Base-by-base conservation (phyloP, 2,113 vertebrate species). In the Varanus komodoensis region DNA sequence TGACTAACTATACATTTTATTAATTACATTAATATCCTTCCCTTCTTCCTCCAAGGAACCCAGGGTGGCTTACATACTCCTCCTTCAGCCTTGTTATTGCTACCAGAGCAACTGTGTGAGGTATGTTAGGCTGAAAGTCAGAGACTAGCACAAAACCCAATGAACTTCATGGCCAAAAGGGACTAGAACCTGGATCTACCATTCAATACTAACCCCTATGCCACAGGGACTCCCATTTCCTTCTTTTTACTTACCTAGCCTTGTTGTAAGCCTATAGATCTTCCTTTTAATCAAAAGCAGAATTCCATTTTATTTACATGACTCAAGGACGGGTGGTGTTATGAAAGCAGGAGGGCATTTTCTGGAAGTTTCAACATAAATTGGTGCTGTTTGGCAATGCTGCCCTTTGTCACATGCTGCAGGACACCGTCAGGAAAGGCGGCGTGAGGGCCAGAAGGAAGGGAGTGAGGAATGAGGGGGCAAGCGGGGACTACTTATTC, bases 251-350 rank as follows among this genome's bases (percentile, higher is more conserved):
- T 89, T 82, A 50, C 52, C 69, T 61, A 82, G 50, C 32, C 6
- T 73, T 73, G 69, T 12, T 64, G 80, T 74, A 68, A 75, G 87
- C 38, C 52, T 89, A 38, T 52, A 34, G 68, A 21, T 50, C 74
- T 86, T 52, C 83, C 48, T 25, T 81, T 71, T 82, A 82, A 89
- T 89, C 68, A 52, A 38, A 74, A 34, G 69, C 52, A 88, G 57
- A n/a, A 50, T 75, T 69, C 34, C 84, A 71, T 77, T 89, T 89
- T 84, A 84, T 89, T 89, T 89, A 84, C 21, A 77, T 74, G 38
- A 64, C 38, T 84, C 19, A 50, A 75, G 12, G 57, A 57, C 38
- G 52, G 32, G 44, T 73, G 25, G 79, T 50, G 64, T n/a, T 50
- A 48, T 54, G 81, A 25, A 9, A 25, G 21, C 9, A 50, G 50